These are phyloP conservation scores for Eulemur rufifrons DNA, from an alignment of 2,113 vertebrate genomes.

Conservation along the genomic window DNA sequence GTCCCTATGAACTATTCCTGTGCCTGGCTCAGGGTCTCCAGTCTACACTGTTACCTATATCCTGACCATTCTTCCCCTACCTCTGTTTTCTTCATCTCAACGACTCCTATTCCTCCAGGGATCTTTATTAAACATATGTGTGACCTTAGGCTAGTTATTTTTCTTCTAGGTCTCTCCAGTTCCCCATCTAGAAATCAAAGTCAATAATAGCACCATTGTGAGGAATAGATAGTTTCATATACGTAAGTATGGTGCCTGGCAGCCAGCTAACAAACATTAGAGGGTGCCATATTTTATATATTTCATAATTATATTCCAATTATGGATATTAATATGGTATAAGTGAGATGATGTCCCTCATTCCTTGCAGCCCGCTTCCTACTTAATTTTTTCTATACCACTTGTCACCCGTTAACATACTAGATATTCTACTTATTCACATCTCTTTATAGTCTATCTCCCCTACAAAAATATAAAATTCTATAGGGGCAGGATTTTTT, in stretches of 20 bases:
- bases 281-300: no score
- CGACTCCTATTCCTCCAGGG: background rate
- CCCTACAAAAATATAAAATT: background rate
- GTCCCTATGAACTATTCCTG: background rate
- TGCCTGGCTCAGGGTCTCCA: background rate
- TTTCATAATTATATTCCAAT: no score
- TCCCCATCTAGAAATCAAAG: no score
- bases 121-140: background rate
- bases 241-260: no score
- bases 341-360: no score
- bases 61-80: no score
- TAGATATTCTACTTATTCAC: background rate
- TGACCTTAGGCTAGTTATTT: background rate
- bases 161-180: background rate
- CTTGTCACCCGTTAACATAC: background rate
- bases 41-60: background rate
- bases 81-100: background rate
- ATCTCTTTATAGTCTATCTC: background rate
- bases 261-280: no score
- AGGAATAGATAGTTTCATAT: no score
- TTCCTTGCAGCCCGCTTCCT: no score
- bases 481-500: background rate
- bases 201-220: no score
- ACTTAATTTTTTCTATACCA: background rate
- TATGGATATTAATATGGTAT: no score